A percentile compares a stretch with the other conserved stretches of the same genome.
These are phyloP conservation scores for Notodonta dromedarius DNA, from an alignment of 2,888 invertebrate species.

Conservation along the genomic window DNA sequence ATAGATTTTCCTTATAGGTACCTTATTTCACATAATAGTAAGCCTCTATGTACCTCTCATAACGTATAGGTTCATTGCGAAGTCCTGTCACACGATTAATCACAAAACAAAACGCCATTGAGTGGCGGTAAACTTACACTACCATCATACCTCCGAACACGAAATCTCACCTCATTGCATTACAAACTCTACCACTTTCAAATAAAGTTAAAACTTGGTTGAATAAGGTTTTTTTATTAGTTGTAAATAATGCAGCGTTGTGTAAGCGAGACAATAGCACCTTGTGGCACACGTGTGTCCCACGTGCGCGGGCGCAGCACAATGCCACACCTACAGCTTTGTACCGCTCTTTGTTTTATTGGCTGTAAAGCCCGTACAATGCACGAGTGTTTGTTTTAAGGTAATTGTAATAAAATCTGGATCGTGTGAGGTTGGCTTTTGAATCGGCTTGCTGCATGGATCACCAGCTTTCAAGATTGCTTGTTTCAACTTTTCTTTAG, in stretches of 20 bases:
- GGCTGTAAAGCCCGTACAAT: slow-evolving; percentile 15
- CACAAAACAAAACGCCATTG: slow-evolving; percentile 39
- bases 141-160: slow-evolving; percentile 37
- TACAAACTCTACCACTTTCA: not conserved
- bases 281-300: slow-evolving; percentile 58
- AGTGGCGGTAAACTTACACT: slow-evolving; percentile 51
- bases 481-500: too few relatives aligned
- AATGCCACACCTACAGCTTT: slow-evolving; percentile 44
- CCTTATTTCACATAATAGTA: not conserved
- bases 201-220: slow-evolving; percentile 20
- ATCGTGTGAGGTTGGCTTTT: slow-evolving; percentile 6
- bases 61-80: slow-evolving; percentile 18
- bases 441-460: slow-evolving; percentile 3
- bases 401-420: slow-evolving; percentile 4
- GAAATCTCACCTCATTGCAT: not conserved
- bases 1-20: too few relatives aligned
- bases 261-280: slow-evolving; percentile 59
- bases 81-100: slow-evolving; percentile 26
- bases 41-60: slow-evolving; percentile 9
- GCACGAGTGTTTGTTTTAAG: slow-evolving; percentile 6
- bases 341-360: slow-evolving; percentile 30
- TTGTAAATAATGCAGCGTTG: slow-evolving; percentile 33
- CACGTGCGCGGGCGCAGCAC: slow-evolving; percentile 50
- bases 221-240: slow-evolving; percentile 8
- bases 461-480: not conserved